A percentile compares a stretch with the other conserved stretches of the same genome.
Evolutionary conservation across 2,888 invertebrate species (phyloP).

Genomic region (Torymus texanus): DNA sequence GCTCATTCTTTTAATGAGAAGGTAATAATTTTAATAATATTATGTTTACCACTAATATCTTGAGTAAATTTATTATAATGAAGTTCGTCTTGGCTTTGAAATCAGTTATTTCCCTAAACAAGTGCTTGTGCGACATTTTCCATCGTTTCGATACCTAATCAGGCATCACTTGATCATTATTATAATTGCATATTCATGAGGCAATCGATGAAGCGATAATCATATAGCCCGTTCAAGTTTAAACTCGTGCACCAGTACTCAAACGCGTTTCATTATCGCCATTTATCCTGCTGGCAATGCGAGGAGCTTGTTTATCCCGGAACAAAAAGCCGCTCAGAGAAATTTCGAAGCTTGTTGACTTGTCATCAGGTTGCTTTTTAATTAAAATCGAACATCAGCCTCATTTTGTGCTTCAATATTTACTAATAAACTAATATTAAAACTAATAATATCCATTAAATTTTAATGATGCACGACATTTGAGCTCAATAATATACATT

Average conservation of each 20-base stretch:
- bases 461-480: too few relatives aligned
- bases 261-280: conserved; percentile 18
- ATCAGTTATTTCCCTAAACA: too few relatives aligned
- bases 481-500: too few relatives aligned
- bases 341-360: not conserved
- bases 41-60: too few relatives aligned
- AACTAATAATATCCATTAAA: too few relatives aligned
- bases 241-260: not conserved
- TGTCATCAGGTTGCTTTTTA: not conserved
- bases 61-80: too few relatives aligned
- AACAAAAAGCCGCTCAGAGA: not conserved
- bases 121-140: too few relatives aligned
- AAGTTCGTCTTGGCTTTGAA: too few relatives aligned
- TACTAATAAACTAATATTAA: not conserved
- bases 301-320: conserved; percentile 5
- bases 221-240: conserved; percentile 19
- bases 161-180: conserved; percentile 31
- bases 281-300: not conserved
- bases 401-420: not conserved
- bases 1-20: too few relatives aligned
- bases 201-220: conserved; percentile 36
- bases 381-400: conserved; percentile 3
- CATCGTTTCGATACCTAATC: conserved; percentile 24
- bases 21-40: too few relatives aligned
- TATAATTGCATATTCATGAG: conserved; percentile 49